Evolutionary conservation across 2,113 vertebrate species (phyloP).

Genomic region (Progne subis): DNA sequence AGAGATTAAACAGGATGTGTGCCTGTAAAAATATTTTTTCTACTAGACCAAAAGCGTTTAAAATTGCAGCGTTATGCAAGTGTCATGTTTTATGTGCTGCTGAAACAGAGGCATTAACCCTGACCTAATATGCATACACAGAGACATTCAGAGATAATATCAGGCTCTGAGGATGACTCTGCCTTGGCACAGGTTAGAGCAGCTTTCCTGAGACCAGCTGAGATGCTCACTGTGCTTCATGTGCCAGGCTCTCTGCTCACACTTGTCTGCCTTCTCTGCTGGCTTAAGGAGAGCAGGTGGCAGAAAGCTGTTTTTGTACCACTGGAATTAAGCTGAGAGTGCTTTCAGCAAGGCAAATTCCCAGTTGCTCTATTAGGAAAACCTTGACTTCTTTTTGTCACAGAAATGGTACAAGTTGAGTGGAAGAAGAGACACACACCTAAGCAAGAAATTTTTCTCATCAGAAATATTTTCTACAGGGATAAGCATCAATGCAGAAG

Average conservation of each 20-base stretch:
- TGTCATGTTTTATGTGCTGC: background rate
- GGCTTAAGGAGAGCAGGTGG: background rate
- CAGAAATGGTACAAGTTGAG: background rate
- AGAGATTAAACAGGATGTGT: background rate
- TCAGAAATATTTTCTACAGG: background rate
- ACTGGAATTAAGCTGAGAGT: background rate
- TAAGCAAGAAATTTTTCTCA: background rate
- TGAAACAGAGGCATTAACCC: constrained; percentile 8
- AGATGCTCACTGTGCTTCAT: background rate
- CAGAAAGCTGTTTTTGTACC: background rate
- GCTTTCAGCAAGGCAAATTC: background rate
- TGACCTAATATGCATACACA: background rate
- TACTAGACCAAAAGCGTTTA: background rate
- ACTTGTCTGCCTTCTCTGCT: background rate
- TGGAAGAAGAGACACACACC: background rate
- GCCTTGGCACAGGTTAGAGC: background rate
- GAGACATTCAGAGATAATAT: background rate
- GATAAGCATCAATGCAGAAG: background rate
- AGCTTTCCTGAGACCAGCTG: background rate
- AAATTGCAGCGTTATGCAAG: background rate
- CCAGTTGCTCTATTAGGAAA: background rate
- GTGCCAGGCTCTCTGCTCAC: background rate
- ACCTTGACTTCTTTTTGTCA: background rate
- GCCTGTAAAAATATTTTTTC: background rate
- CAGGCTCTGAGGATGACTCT: background rate